Conservation (phyloP, 2,888 invertebrate species). For the Rhabditoides inermis region DNA sequence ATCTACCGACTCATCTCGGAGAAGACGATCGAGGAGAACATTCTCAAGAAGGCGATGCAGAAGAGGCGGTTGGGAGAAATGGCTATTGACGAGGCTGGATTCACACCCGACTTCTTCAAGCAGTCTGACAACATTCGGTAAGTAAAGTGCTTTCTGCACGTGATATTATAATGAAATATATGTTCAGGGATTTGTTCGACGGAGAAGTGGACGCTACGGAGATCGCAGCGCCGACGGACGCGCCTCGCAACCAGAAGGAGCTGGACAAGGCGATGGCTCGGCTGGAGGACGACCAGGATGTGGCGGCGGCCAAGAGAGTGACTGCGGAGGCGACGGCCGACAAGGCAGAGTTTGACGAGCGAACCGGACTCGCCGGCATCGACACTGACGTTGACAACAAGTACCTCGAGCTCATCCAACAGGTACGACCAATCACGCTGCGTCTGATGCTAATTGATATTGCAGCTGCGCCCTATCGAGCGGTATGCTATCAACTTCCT, state of each 20-base stretch:
- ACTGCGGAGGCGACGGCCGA: constrained; percentile 36
- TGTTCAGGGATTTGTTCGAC: constrained; percentile 42
- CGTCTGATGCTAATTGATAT: constrained; percentile 1
- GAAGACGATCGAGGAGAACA: constrained; percentile 96
- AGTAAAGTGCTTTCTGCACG: neutral
- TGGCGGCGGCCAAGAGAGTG: constrained; percentile 41
- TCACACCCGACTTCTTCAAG: constrained; percentile 91
- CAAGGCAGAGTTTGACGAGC: constrained; percentile 31
- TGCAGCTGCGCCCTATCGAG: constrained; percentile 82
- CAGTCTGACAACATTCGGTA: constrained; percentile 39
- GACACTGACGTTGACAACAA: constrained; percentile 6
- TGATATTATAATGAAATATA: neutral
- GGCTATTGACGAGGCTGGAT: constrained; percentile 96
- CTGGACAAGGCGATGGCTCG: constrained; percentile 42
- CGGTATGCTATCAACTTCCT: constrained; percentile 86
- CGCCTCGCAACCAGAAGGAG: constrained; percentile 30
- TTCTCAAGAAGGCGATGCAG: constrained; percentile 94
- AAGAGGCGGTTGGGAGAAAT: constrained; percentile 88
- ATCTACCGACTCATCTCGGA: constrained; percentile 92
- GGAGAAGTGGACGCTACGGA: constrained; percentile 33
- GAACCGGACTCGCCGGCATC: neutral
- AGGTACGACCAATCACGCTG: too few species aligned
- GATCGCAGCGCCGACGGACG: constrained; percentile 19
- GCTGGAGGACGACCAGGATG: constrained; percentile 49
- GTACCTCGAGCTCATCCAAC: constrained; percentile 33